Percentiles rank a stretch among this genome's conserved stretches.
Conservation (phyloP, 2,888 invertebrate genomes). For the Zaprionus bogoriensis region DNA sequence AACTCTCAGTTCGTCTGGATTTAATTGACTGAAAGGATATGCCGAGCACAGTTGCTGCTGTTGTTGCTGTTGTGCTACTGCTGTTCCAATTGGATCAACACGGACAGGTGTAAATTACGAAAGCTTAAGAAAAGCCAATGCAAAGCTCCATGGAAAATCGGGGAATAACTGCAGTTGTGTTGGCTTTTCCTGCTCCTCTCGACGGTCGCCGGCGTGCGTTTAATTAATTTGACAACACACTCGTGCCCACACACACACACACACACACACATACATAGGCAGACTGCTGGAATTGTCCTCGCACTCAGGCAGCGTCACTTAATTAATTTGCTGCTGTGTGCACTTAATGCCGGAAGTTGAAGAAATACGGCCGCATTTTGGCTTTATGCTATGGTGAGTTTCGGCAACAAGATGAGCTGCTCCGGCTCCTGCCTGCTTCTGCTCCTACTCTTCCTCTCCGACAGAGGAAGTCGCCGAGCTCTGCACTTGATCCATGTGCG, state of each 20-base stretch:
- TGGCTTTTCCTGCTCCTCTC: conserved; percentile 2
- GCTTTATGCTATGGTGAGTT: conserved; percentile 59
- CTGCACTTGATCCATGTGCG: conserved; percentile 25
- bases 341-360: conserved; percentile 72
- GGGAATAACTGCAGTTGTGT: conserved; percentile 20
- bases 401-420: conserved; percentile 33
- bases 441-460: no score
- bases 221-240: conserved; percentile 70
- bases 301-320: conserved; percentile 63
- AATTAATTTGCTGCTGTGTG: conserved; percentile 66
- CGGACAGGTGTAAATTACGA: conserved; percentile 68
- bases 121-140: conserved; percentile 63
- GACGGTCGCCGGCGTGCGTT: conserved; percentile 45
- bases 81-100: conserved; percentile 48
- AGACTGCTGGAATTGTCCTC: conserved; percentile 12
- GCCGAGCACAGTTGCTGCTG: background rate
- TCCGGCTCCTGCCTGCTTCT: no score
- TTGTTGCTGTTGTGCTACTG: background rate
- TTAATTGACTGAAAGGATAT: conserved; percentile 15
- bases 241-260: background rate
- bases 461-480: conserved; percentile 38
- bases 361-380: conserved; percentile 68
- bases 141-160: conserved; percentile 30
- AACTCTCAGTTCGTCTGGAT: background rate
- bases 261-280: background rate